Evolutionary conservation across 2,113 vertebrate genomes (phyloP).

Genomic region (Xenopus laevis): DNA sequence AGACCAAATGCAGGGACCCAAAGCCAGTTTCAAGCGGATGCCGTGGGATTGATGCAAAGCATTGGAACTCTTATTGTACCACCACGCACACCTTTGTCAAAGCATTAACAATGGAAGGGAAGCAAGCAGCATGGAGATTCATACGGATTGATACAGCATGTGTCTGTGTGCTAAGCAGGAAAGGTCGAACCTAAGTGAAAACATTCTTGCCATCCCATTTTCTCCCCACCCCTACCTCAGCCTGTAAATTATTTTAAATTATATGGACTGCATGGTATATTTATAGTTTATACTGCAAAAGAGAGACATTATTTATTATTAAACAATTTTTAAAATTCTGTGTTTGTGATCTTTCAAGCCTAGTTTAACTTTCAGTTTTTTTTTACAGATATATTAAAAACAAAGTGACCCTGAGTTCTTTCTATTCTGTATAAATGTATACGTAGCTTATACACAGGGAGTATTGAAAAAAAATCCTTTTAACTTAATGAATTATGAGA

Average conservation of each 20-base stretch:
- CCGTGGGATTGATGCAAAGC: conserved; percentile 87
- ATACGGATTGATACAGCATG: conserved; percentile 94
- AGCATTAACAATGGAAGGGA: conserved; percentile 82
- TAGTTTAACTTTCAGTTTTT: no score
- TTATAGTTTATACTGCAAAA: conserved; percentile 97
- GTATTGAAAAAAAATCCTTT: no score
- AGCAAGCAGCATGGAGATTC: conserved; percentile 87
- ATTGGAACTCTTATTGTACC: conserved; percentile 98
- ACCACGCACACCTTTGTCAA: conserved; percentile 93
- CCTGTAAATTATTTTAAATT: conserved; percentile 98
- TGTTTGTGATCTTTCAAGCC: conserved; percentile 9
- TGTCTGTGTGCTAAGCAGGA: conserved; percentile 92
- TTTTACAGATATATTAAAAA: no score
- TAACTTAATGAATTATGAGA: no score
- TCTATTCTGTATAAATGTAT: no score
- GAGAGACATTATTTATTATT: conserved; percentile 78
- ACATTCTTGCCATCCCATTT: conserved; percentile 45
- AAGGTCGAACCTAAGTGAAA: conserved; percentile 70
- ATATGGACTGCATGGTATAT: conserved; percentile 97
- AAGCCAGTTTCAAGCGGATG: conserved; percentile 78
- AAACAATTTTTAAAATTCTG: conserved; percentile 71
- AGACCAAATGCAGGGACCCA: conserved; percentile 86
- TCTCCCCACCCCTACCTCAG: conserved; percentile 89
- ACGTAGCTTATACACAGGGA: no score
- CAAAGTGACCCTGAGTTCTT: no score